A percentile compares a stretch with the other conserved stretches of the same genome.
Conservation (phyloP, 2,888 invertebrate species). For the Phortica magna region DNA sequence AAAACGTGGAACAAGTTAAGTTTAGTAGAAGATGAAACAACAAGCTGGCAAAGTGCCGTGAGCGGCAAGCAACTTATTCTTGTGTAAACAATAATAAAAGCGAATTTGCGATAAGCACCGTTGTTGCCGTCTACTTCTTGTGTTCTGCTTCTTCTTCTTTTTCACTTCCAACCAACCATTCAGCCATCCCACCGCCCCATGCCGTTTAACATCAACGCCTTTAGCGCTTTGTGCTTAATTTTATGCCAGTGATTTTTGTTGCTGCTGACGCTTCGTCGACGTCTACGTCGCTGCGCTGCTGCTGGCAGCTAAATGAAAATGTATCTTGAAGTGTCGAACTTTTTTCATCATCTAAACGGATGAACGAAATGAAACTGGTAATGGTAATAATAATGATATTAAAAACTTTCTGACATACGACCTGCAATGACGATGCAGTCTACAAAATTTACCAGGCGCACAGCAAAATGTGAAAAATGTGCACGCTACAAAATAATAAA, state of each 20-base stretch:
- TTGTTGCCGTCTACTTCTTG: neutral
- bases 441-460: constrained; percentile 71
- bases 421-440: constrained; percentile 76
- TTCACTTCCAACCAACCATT: neutral
- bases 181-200: neutral
- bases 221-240: neutral
- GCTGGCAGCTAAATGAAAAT: constrained; percentile 2
- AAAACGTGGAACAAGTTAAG: constrained; percentile 1
- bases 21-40: neutral
- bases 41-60: neutral
- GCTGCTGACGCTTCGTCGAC: neutral
- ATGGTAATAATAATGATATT: neutral
- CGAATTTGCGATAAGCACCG: constrained; percentile 37
- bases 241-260: neutral
- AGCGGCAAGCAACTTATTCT: neutral
- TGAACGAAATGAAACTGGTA: neutral
- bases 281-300: neutral
- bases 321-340: constrained; percentile 15
- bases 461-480: constrained; percentile 52
- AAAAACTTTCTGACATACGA: constrained; percentile 30
- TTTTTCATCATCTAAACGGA: neutral
- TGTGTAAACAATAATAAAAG: constrained; percentile 36
- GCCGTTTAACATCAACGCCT: neutral
- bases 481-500: constrained; percentile 33
- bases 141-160: too few relatives aligned